Evolutionary conservation across 2,113 vertebrate genomes (phyloP).

Genomic region (Saguinus midas): DNA sequence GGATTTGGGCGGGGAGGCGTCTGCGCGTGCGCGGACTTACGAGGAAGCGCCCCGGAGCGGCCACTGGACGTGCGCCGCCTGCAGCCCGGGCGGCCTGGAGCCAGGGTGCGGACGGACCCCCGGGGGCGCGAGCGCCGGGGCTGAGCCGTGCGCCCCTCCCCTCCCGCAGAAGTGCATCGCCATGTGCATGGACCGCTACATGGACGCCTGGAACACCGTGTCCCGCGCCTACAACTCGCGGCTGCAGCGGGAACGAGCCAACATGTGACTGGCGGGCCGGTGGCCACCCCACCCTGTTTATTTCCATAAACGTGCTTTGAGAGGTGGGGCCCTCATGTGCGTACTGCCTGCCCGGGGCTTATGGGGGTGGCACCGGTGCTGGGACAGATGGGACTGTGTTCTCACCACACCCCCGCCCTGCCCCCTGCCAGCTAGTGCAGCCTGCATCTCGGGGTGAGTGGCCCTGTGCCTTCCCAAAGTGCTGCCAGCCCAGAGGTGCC

Average conservation of each 20-base stretch:
- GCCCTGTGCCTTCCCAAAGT: not conserved
- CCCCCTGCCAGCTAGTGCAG: not conserved
- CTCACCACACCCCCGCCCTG: not conserved
- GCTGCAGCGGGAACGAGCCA: constrained; percentile 94
- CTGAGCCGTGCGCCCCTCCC: not conserved
- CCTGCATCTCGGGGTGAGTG: not conserved
- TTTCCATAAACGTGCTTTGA: not conserved
- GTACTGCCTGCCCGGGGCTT: not conserved
- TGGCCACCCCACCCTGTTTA: not conserved
- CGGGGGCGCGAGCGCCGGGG: accelerated
- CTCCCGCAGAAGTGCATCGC: constrained; percentile 94
- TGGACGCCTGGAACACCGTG: constrained; percentile 98
- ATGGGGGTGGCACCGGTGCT: not conserved
- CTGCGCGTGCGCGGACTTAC: not conserved
- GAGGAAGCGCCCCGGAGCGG: accelerated
- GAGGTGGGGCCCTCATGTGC: not conserved
- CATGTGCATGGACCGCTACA: constrained; percentile 99
- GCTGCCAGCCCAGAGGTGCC: not conserved
- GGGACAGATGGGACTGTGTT: not conserved
- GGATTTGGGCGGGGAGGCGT: accelerated
- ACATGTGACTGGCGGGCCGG: constrained; percentile 86
- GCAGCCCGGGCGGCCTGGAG: not conserved
- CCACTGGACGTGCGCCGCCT: not conserved
- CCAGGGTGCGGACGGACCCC: accelerated
- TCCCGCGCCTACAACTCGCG: constrained; percentile 96